Evolutionary conservation across 2,113 vertebrate species (phyloP).

Genomic region (Labrus mixtus): DNA sequence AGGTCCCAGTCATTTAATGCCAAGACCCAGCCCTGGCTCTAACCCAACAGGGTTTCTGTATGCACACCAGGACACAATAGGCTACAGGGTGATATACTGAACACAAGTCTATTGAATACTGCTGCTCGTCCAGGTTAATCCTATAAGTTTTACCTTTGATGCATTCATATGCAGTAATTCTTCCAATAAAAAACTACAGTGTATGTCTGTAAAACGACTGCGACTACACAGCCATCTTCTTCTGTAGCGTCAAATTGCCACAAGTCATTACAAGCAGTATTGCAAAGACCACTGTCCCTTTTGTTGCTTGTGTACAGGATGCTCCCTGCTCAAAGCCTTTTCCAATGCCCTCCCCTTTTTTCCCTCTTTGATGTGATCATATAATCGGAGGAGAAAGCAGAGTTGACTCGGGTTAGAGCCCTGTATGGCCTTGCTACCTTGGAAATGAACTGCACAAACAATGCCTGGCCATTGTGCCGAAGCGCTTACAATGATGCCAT

Average conservation of each 20-base stretch:
- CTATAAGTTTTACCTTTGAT: conserved; percentile 10
- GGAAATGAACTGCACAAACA: conserved; percentile 79
- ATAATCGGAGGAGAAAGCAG: conserved; percentile 56
- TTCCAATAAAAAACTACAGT: neutral
- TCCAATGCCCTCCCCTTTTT: conserved; percentile 16
- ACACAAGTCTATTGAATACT: conserved; percentile 42
- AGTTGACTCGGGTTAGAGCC: conserved; percentile 51
- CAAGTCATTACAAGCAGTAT: conserved; percentile 44
- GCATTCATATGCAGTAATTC: neutral
- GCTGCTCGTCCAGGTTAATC: conserved; percentile 38
- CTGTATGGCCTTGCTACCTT: conserved; percentile 60
- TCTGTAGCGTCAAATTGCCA: conserved; percentile 11
- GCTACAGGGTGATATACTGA: conserved; percentile 47
- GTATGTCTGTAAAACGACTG: conserved; percentile 16
- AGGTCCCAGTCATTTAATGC: conserved; percentile 80
- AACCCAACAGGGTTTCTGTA: conserved; percentile 64
- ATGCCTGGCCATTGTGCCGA: conserved; percentile 72
- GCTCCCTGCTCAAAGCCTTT: conserved; percentile 35
- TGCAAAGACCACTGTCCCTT: conserved; percentile 26
- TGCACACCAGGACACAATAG: conserved; percentile 63
- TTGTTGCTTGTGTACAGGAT: conserved; percentile 40
- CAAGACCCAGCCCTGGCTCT: conserved; percentile 64
- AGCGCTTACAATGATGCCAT: conserved; percentile 80
- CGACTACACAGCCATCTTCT: conserved; percentile 17
- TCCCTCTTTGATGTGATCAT: conserved; percentile 32